Evolutionary conservation across 2,113 vertebrate genomes (phyloP).

Genomic region (Myrmecobius fasciatus): DNA sequence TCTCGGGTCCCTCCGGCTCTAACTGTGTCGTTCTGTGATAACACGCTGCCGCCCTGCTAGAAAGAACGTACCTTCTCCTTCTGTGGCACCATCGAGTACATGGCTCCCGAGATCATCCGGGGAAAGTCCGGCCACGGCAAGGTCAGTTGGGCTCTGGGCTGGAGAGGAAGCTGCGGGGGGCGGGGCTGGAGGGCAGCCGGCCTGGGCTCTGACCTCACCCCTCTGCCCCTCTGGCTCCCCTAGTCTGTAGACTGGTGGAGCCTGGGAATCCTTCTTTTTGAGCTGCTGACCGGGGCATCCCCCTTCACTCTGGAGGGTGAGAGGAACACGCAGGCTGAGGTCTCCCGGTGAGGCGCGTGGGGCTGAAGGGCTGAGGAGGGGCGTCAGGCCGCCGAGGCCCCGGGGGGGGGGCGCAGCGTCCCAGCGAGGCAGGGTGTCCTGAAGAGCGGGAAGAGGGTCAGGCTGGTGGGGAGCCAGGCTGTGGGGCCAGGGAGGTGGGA

Average conservation of each 20-base stretch:
- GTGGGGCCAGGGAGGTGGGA: not conserved
- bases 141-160: slow-evolving; percentile 79
- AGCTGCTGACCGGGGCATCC: slow-evolving; percentile 92
- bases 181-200: not conserved
- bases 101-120: slow-evolving; percentile 95
- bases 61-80: slow-evolving; percentile 94
- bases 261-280: slow-evolving; percentile 93
- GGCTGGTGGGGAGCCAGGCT: not conserved
- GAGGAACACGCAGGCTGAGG: slow-evolving; percentile 93
- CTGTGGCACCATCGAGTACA: slow-evolving; percentile 95
- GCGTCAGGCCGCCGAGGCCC: too few relatives aligned
- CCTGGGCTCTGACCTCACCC: not conserved
- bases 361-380: slow-evolving; percentile 38
- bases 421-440: slow-evolving; percentile 51
- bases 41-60: slow-evolving; percentile 73
- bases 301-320: slow-evolving; percentile 95
- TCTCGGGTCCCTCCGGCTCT: not conserved
- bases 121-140: slow-evolving; percentile 93
- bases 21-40: not conserved
- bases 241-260: slow-evolving; percentile 97
- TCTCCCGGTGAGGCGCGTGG: slow-evolving; percentile 89
- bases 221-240: not conserved
- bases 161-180: not conserved
- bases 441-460: not conserved
- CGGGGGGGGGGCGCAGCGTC: slow-evolving; percentile 49